Conservation (phyloP, 2,797 vertebrate genomes). For the Podarcis lilfordi region DNA sequence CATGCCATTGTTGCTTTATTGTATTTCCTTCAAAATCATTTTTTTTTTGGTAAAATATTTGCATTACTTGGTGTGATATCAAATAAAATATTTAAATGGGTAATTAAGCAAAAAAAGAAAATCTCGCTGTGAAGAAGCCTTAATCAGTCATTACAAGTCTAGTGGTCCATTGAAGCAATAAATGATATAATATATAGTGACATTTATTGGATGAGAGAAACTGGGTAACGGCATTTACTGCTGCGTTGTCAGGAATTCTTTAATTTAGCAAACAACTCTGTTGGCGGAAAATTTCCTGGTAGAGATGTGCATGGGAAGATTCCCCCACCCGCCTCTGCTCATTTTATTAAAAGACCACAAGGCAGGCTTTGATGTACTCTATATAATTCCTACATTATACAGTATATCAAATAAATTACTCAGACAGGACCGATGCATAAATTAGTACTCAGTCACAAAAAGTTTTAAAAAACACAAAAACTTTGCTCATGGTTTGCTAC, state of each 20-base stretch:
- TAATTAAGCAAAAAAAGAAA: conserved; percentile 14
- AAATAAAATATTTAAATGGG: conserved; percentile 38
- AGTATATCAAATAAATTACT: conserved; percentile 2
- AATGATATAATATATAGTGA: conserved; percentile 11
- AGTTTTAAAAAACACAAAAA: neutral
- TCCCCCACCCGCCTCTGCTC: neutral
- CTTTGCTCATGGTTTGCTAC: neutral
- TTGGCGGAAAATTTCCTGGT: conserved; percentile 28
- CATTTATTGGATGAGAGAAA: conserved; percentile 40
- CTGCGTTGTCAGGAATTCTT: conserved; percentile 18
- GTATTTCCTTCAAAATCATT: conserved; percentile 18
- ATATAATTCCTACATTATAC: conserved; percentile 32
- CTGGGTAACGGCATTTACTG: conserved; percentile 18
- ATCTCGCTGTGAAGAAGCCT: conserved; percentile 28
- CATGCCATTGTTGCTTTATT: neutral
- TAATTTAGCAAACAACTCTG: conserved; percentile 24
- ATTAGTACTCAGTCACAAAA: neutral
- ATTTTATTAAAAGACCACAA: conserved; percentile 8
- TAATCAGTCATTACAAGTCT: conserved; percentile 41
- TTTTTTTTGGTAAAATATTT: conserved; percentile 38
- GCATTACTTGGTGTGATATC: conserved; percentile 14
- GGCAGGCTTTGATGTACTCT: neutral
- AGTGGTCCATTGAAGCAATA: conserved; percentile 31
- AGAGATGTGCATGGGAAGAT: neutral
- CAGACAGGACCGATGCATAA: conserved; percentile 33